These are phyloP conservation scores for Platysternon megacephalum DNA, from an alignment of 2,113 vertebrate genomes.

Conservation along the genomic window DNA sequence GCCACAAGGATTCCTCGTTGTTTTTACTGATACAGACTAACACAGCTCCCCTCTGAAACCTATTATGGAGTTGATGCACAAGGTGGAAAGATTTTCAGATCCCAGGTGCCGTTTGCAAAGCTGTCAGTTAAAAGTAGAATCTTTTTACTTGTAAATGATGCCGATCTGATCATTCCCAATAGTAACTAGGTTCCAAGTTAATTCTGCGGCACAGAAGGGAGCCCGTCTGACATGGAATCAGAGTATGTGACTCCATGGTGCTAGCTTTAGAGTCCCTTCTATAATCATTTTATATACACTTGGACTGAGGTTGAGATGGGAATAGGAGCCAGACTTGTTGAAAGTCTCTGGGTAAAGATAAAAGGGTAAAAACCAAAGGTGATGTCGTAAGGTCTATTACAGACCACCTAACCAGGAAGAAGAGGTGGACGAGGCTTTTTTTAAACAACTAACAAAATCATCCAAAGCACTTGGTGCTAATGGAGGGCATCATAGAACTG, in stretches of 20 bases:
- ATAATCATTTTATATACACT: not conserved
- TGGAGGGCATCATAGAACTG: not conserved
- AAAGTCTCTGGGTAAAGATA: not conserved
- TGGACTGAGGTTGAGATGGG: not conserved
- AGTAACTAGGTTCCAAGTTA: not conserved
- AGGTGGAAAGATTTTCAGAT: not conserved
- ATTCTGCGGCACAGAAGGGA: not conserved
- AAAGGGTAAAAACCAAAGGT: not conserved
- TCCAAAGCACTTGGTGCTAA: not conserved
- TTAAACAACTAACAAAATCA: not conserved
- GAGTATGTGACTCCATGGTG: not conserved
- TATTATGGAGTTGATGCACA: not conserved
- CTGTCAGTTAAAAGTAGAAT: not conserved
- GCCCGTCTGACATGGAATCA: not conserved
- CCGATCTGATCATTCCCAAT: not conserved
- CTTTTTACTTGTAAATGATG: too few relatives aligned
- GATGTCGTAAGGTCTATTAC: not conserved
- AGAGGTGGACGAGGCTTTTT: not conserved
- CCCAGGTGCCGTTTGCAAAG: not conserved
- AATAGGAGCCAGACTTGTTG: not conserved
- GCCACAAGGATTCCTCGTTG: too few relatives aligned
- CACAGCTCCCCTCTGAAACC: too few relatives aligned
- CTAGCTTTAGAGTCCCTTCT: not conserved
- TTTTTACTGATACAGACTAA: too few relatives aligned
- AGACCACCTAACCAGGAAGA: not conserved